Evolutionary conservation across 2,888 invertebrate species (phyloP).

Genomic region (Pecten maximus): DNA sequence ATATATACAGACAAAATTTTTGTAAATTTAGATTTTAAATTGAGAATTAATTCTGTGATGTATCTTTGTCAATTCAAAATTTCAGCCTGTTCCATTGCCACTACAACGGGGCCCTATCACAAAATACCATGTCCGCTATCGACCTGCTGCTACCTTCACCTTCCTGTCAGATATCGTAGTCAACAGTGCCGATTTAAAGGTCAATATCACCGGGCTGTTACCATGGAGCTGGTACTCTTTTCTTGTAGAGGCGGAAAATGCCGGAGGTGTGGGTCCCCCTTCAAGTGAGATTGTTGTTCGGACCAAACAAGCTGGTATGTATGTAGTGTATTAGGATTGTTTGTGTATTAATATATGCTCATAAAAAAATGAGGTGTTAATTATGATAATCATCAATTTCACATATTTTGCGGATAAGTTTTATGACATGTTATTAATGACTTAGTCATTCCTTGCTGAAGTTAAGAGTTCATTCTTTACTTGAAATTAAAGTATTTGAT

Average conservation of each 20-base stretch:
- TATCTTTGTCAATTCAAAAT: no score
- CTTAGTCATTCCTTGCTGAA: no score
- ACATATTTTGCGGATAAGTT: no score
- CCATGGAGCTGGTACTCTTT: conserved; percentile 74
- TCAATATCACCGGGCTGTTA: conserved; percentile 65
- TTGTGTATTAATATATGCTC: no score
- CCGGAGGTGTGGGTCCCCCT: conserved; percentile 65
- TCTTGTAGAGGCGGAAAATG: conserved; percentile 69
- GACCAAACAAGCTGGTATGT: conserved; percentile 62
- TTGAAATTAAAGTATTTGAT: no score
- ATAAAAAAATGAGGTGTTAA: no score
- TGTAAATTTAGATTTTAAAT: no score
- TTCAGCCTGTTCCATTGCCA: conserved; percentile 61
- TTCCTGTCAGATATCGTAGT: conserved; percentile 51
- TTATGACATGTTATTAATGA: no score
- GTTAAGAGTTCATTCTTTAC: no score
- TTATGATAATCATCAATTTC: no score
- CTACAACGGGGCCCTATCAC: conserved; percentile 68
- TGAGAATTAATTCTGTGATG: no score
- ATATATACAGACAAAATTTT: no score
- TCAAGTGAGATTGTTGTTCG: conserved; percentile 59
- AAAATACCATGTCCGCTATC: conserved; percentile 65
- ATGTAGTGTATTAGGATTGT: background rate
- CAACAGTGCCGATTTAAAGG: conserved; percentile 55
- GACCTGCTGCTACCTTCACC: conserved; percentile 57